A percentile compares a stretch with the other conserved stretches of the same genome.
Conservation (phyloP, 2,797 vertebrate species). For the Aeoliscus strigatus region DNA sequence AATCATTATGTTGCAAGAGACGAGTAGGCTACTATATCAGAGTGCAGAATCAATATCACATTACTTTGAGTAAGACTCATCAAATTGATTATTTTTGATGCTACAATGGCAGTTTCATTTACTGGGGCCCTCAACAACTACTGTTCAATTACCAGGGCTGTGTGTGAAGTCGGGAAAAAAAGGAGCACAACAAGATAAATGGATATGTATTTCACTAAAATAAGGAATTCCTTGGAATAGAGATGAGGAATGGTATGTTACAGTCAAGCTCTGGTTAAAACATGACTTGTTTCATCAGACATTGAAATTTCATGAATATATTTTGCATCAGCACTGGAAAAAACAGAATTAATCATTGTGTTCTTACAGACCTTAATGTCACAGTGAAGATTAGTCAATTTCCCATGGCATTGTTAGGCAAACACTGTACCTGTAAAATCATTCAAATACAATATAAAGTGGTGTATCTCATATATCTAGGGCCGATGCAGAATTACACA, state of each 20-base stretch:
- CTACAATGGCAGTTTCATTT: conserved; percentile 80
- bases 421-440: too few relatives aligned
- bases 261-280: conserved; percentile 73
- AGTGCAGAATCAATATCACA: conserved; percentile 77
- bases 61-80: conserved; percentile 83
- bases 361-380: conserved; percentile 73
- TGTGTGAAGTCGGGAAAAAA: conserved; percentile 34
- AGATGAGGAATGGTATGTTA: conserved; percentile 75
- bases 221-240: conserved; percentile 69
- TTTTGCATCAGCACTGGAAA: conserved; percentile 67
- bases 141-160: conserved; percentile 72
- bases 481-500: too few relatives aligned
- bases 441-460: too few relatives aligned
- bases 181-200: conserved; percentile 71
- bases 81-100: conserved; percentile 82
- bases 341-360: conserved; percentile 76
- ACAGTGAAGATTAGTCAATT: conserved; percentile 72
- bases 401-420: conserved; percentile 66
- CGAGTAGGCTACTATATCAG: conserved; percentile 67
- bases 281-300: conserved; percentile 78
- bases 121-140: conserved; percentile 56
- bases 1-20: conserved; percentile 68
- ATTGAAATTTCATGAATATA: conserved; percentile 85
- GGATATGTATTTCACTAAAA: conserved; percentile 77
- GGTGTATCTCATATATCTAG: too few relatives aligned